Conservation (phyloP, 1,140 invertebrate genomes). For the Cheumatopsyche charites region DNA sequence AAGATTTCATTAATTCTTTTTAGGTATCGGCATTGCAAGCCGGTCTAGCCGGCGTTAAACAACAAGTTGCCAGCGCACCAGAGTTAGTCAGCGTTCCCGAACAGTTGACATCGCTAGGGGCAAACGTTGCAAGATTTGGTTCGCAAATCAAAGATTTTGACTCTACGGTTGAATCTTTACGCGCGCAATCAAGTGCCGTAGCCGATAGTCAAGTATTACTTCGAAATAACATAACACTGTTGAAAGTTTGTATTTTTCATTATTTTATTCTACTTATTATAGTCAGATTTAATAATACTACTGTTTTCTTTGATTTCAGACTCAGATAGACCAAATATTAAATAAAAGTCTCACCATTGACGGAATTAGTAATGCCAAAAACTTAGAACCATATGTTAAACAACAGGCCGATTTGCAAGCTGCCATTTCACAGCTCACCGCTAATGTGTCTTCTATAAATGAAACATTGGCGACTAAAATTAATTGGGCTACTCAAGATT, state of each 20-base stretch:
- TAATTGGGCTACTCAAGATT: slow-evolving; percentile 58
- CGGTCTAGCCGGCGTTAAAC: slow-evolving; percentile 62
- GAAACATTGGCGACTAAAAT: slow-evolving; percentile 57
- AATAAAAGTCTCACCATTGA: slow-evolving; percentile 41
- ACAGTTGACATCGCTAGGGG: slow-evolving; percentile 60
- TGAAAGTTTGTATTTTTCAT: slow-evolving; percentile 53
- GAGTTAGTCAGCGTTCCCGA: slow-evolving; percentile 64
- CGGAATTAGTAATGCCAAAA: slow-evolving; percentile 52
- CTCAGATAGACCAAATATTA: slow-evolving; percentile 38
- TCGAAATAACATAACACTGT: slow-evolving; percentile 55
- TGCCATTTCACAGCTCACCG: slow-evolving; percentile 52
- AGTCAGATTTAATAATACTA: neutral
- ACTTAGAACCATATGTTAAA: slow-evolving; percentile 51
- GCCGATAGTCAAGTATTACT: slow-evolving; percentile 54
- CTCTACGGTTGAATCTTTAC: slow-evolving; percentile 53
- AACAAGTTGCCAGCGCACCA: slow-evolving; percentile 63
- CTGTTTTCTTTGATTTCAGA: slow-evolving; percentile 34
- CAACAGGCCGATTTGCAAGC: slow-evolving; percentile 56
- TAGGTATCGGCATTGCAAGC: slow-evolving; percentile 59
- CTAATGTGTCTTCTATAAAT: slow-evolving; percentile 57
- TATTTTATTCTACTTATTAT: slow-evolving; percentile 31
- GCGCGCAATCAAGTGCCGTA: slow-evolving; percentile 53
- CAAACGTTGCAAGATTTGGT: slow-evolving; percentile 65
- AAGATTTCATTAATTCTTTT: slow-evolving; percentile 36
- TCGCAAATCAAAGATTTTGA: slow-evolving; percentile 62